A percentile compares a stretch with the other conserved stretches of the same genome.
phyloP scores from a whole-genome alignment of 2,113 vertebrate genomes.

The Elanus axillaris region DNA sequence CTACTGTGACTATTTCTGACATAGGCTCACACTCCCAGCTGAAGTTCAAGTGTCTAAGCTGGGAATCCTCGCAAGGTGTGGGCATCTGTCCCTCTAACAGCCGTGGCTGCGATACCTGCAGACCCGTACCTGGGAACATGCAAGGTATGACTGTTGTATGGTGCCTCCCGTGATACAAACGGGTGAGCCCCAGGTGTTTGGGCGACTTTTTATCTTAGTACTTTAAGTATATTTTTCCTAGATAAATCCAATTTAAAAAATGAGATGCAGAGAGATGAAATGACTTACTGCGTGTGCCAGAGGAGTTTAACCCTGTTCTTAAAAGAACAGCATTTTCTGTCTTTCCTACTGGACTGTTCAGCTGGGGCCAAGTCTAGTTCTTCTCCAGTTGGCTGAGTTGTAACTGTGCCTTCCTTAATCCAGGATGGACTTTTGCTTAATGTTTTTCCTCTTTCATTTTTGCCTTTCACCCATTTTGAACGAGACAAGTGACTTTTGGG shows the following conservation, averaged over 20 bases:
- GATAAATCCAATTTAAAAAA: neutral
- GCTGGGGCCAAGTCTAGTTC: neutral
- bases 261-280: neutral
- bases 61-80: neutral
- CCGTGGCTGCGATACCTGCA: accelerated
- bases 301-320: neutral
- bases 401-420: neutral
- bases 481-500: neutral
- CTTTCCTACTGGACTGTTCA: neutral
- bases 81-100: neutral
- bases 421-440: accelerated
- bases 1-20: neutral
- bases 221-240: neutral
- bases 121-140: accelerated
- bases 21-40: accelerated
- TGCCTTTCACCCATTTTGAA: neutral
- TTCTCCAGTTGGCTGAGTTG: neutral
- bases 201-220: neutral
- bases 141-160: accelerated
- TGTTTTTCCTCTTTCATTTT: neutral
- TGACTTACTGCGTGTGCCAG: neutral
- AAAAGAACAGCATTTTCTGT: neutral
- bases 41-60: neutral
- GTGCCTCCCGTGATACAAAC: accelerated
- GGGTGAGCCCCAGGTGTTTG: neutral